Percentiles rank a stretch among this genome's conserved stretches.
phyloP scores from a whole-genome alignment of 2,888 invertebrate species.

The Dolomedes plantarius region DNA sequence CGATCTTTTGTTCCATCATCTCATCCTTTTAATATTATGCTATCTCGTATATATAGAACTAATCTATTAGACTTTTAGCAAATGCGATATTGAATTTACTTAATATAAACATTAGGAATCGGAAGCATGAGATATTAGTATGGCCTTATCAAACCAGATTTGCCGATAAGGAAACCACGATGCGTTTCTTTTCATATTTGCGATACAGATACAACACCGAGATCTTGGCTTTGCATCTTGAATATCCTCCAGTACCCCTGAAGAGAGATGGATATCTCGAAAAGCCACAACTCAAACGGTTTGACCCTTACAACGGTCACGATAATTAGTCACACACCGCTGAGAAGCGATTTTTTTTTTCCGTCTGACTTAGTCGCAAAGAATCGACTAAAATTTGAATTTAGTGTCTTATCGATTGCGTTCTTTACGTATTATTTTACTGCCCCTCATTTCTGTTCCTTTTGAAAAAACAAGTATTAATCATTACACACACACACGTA shows the following conservation, averaged over 20 bases:
- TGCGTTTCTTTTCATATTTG: background rate
- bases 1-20: too few relatives aligned
- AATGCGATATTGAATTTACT: background rate
- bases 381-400: background rate
- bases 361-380: background rate
- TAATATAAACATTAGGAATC: background rate
- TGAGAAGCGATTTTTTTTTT: background rate
- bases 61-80: too few relatives aligned
- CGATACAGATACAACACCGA: background rate
- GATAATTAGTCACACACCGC: conserved; percentile 20
- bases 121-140: background rate
- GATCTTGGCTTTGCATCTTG: background rate
- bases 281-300: background rate
- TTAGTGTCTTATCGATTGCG: too few relatives aligned
- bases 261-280: background rate
- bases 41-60: too few relatives aligned
- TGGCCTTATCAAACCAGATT: background rate
- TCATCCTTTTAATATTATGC: too few relatives aligned
- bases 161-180: background rate
- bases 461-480: too few relatives aligned
- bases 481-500: too few relatives aligned
- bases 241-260: background rate
- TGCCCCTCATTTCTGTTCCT: too few relatives aligned
- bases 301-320: conserved; percentile 21
- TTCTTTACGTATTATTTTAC: too few relatives aligned